Percentiles rank a stretch among this genome's conserved stretches.
Conservation (phyloP, 1,140 invertebrate species). For the Drosophila orena region DNA sequence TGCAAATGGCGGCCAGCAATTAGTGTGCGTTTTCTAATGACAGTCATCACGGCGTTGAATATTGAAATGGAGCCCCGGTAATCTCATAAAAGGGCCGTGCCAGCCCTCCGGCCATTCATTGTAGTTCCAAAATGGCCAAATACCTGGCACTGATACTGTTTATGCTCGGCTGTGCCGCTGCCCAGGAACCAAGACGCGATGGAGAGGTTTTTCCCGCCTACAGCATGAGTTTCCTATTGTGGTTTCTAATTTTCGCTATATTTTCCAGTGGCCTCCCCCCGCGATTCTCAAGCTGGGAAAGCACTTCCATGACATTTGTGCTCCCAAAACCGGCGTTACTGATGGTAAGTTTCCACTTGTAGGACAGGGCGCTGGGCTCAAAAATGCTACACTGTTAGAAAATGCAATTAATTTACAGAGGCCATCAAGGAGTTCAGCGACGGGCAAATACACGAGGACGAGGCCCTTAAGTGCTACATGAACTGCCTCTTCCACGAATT, state of each 20-base stretch:
- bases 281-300: constrained; percentile 39
- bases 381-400: too few relatives aligned
- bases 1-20: constrained; percentile 53
- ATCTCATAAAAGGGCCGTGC: constrained; percentile 36
- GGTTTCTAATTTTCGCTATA: neutral
- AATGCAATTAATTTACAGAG: constrained; percentile 19
- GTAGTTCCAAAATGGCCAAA: constrained; percentile 35
- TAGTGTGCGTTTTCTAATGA: constrained; percentile 53
- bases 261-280: constrained; percentile 40
- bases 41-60: constrained; percentile 28
- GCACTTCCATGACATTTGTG: constrained; percentile 55
- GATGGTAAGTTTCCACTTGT: constrained; percentile 29
- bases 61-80: constrained; percentile 26
- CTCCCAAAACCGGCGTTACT: constrained; percentile 56
- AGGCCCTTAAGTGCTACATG: constrained; percentile 76
- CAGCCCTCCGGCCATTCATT: constrained; percentile 6
- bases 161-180: constrained; percentile 10
- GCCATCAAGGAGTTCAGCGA: constrained; percentile 79
- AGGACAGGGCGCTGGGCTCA: neutral
- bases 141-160: constrained; percentile 10
- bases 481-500: constrained; percentile 77
- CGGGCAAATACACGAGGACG: constrained; percentile 72
- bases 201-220: constrained; percentile 25
- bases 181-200: constrained; percentile 50
- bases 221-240: neutral